phyloP scores from a whole-genome alignment of 92 coral and sea anemone genomes.

The Zoanthus solanderi region DNA sequence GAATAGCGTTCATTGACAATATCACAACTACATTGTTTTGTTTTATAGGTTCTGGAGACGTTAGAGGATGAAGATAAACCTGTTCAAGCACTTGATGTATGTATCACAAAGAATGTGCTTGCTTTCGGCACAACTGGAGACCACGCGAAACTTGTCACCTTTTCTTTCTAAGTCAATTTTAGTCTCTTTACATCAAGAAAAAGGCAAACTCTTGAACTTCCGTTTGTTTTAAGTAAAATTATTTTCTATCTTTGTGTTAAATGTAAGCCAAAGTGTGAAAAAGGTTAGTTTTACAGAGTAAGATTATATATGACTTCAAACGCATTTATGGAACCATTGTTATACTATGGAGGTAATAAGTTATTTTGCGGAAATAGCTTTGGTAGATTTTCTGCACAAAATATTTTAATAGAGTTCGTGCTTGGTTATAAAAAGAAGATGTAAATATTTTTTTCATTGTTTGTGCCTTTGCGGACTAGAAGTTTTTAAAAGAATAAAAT shows the following conservation, averaged over 20 bases:
- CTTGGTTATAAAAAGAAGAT: too few relatives aligned
- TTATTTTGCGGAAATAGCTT: too few relatives aligned
- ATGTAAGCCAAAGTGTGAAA: neutral
- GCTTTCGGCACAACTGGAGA: slow-evolving; percentile 88
- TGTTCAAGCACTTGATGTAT: slow-evolving; percentile 90
- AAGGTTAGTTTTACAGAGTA: too few relatives aligned
- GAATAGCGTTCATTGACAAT: neutral
- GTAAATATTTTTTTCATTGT: too few relatives aligned
- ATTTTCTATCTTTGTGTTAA: neutral
- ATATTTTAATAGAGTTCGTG: too few relatives aligned
- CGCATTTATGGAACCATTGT: too few relatives aligned
- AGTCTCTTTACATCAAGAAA: neutral
- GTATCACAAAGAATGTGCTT: slow-evolving; percentile 67
- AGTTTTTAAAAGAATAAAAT: too few relatives aligned
- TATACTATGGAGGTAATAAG: too few relatives aligned
- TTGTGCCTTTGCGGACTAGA: too few relatives aligned
- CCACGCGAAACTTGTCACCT: slow-evolving; percentile 75
- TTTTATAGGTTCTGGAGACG: slow-evolving; percentile 71
- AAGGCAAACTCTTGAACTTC: neutral
- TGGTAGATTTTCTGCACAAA: too few relatives aligned
- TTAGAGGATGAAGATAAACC: slow-evolving; percentile 87
- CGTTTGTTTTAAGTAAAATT: neutral
- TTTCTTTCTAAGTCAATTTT: slow-evolving; percentile 51
- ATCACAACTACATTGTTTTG: neutral
- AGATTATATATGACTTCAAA: too few relatives aligned